A percentile compares a stretch with the other conserved stretches of the same genome.
phyloP scores from a whole-genome alignment of 2,113 vertebrate genomes.

The Neofelis nebulosa region DNA sequence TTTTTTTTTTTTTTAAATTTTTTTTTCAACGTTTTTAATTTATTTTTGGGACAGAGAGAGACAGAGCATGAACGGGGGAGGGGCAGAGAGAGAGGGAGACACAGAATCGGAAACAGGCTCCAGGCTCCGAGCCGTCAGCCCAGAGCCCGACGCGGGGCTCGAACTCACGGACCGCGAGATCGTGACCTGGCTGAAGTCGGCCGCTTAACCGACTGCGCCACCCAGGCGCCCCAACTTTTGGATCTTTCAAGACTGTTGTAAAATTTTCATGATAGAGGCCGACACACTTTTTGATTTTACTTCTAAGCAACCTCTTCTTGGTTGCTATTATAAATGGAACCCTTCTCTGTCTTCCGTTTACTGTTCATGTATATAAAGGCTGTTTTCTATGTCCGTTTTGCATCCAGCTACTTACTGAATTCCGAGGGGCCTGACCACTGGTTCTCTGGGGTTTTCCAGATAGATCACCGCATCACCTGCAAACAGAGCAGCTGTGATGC shows the following conservation, averaged over 20 bases:
- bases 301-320: background rate
- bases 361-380: background rate
- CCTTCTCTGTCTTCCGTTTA: rapidly evolving
- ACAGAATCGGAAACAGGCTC: no score
- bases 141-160: no score
- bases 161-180: no score
- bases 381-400: background rate
- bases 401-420: background rate
- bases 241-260: background rate
- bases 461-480: background rate
- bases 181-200: no score
- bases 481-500: rapidly evolving
- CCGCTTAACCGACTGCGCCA: no score
- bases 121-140: no score
- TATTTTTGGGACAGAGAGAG: no score
- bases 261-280: background rate
- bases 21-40: no score
- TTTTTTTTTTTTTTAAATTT: no score
- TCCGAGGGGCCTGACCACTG: rapidly evolving
- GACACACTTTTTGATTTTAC: background rate
- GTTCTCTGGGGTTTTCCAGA: background rate
- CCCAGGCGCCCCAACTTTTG: no score
- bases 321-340: background rate
- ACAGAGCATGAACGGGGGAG: no score
- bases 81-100: no score